Conservation (phyloP, 2,113 vertebrate species). For the Bagarius yarrelli region DNA sequence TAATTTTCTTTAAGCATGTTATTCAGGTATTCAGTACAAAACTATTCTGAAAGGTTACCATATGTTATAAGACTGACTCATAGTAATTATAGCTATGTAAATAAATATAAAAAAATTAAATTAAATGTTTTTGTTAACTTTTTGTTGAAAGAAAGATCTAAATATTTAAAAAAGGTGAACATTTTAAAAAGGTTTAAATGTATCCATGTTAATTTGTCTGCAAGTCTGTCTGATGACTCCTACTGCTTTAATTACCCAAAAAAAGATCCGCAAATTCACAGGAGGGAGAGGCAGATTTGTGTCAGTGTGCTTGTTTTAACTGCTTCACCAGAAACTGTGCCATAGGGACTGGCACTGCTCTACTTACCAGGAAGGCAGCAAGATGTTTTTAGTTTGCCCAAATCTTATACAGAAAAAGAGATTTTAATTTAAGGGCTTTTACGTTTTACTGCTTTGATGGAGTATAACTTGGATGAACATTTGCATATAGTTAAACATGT, state of each 20-base stretch:
- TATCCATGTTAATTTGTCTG: background rate
- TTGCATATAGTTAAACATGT: no score
- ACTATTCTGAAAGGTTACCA: background rate
- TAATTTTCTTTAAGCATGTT: background rate
- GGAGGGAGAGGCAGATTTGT: conserved; percentile 18
- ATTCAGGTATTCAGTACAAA: background rate
- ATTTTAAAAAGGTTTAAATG: no score
- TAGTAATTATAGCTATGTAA: background rate
- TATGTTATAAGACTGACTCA: background rate
- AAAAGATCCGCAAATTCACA: background rate
- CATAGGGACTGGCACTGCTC: conserved; percentile 10
- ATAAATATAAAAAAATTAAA: background rate
- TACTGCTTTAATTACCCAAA: conserved; percentile 8
- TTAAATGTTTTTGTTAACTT: background rate
- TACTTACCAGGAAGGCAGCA: background rate
- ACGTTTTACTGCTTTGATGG: background rate
- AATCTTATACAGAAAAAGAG: background rate
- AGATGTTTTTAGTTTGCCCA: background rate
- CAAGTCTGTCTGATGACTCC: background rate
- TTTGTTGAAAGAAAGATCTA: background rate
- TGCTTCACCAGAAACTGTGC: conserved; percentile 25
- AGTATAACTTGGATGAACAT: background rate
- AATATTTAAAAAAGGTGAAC: background rate
- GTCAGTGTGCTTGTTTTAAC: conserved; percentile 3
- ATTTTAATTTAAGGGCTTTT: background rate